These are phyloP conservation scores for Enteromius trimaculatus DNA, from an alignment of 2,797 vertebrate species.

Conservation along the genomic window DNA sequence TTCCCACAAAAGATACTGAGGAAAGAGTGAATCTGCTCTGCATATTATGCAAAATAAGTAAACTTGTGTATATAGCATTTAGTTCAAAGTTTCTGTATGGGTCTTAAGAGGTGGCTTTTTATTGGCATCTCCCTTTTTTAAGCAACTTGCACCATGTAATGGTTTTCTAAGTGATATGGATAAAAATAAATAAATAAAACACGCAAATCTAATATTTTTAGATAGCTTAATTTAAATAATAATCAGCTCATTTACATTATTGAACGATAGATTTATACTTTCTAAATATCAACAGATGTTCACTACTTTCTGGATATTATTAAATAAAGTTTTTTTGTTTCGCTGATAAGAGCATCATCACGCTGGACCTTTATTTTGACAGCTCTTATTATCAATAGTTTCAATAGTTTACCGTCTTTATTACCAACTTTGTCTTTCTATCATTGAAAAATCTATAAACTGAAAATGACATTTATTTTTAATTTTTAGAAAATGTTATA, in stretches of 20 bases:
- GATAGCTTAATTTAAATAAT: not conserved
- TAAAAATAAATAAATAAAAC: not conserved
- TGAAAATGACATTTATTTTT: not conserved
- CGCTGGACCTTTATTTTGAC: too few species aligned
- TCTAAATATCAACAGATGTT: too few species aligned
- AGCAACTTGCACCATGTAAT: not conserved
- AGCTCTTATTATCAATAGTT: too few species aligned
- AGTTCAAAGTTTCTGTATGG: not conserved
- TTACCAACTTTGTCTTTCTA: not conserved
- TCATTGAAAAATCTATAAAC: not conserved
- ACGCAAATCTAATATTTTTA: not conserved
- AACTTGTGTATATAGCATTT: not conserved
- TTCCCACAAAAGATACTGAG: not conserved
- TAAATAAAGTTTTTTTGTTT: not conserved
- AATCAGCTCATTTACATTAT: not conserved
- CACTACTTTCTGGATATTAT: not conserved
- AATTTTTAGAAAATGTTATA: not conserved
- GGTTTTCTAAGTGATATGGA: not conserved
- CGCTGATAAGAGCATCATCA: not conserved
- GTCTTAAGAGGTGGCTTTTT: not conserved
- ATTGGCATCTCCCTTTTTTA: not conserved
- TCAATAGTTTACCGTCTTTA: not conserved
- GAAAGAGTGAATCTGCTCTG: not conserved
- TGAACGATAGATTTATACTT: not conserved
- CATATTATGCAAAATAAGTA: not conserved